Conservation (phyloP, 2,797 vertebrate species). For the Lepus oiostolus region DNA sequence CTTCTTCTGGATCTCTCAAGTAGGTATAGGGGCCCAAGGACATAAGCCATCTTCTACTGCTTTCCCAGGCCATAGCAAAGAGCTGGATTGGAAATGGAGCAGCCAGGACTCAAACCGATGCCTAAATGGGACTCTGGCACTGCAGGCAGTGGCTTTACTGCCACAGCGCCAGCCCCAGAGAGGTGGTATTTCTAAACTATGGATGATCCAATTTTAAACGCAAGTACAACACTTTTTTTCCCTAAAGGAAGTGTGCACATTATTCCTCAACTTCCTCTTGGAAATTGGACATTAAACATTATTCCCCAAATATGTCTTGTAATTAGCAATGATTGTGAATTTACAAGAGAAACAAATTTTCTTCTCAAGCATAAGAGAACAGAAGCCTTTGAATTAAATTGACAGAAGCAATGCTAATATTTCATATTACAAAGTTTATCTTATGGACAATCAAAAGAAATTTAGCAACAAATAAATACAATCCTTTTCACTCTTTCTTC, state of each 20-base stretch:
- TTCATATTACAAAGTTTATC: slow-evolving; percentile 9
- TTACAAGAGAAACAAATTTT: slow-evolving; percentile 48
- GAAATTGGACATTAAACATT: slow-evolving; percentile 48
- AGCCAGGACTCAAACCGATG: too few species aligned
- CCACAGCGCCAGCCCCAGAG: background rate
- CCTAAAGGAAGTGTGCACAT: slow-evolving; percentile 62
- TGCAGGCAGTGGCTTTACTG: too few species aligned
- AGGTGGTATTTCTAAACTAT: slow-evolving; percentile 72
- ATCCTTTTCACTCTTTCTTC: background rate
- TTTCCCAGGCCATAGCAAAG: too few species aligned
- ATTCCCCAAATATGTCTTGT: slow-evolving; percentile 50
- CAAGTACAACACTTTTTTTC: slow-evolving; percentile 59
- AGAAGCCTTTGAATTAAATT: background rate
- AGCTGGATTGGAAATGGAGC: too few species aligned
- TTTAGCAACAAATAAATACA: background rate
- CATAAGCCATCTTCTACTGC: too few species aligned
- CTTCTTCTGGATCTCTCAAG: too few species aligned
- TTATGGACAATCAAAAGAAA: slow-evolving; percentile 5
- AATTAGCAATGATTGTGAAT: slow-evolving; percentile 23
- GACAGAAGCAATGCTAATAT: background rate
- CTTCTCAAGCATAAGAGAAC: slow-evolving; percentile 45
- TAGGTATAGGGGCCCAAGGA: too few species aligned
- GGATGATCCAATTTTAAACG: slow-evolving; percentile 76
- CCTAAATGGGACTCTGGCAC: too few species aligned
- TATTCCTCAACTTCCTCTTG: slow-evolving; percentile 63